Conservation (phyloP, 2,113 vertebrate genomes). For the Lasiurus borealis region DNA sequence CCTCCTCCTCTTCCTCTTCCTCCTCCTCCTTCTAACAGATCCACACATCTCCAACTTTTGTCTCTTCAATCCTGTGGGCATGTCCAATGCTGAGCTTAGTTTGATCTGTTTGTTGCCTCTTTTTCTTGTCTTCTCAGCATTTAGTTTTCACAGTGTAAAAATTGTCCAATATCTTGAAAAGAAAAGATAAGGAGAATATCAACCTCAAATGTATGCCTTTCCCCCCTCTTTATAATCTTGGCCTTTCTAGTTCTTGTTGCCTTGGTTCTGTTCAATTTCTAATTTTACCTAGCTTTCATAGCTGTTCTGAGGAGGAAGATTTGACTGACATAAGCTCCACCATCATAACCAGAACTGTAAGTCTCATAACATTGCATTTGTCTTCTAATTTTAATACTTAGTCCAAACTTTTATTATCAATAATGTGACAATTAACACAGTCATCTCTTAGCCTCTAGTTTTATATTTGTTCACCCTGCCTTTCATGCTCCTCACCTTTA, state of each 20-base stretch:
- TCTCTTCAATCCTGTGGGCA: neutral
- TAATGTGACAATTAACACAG: neutral
- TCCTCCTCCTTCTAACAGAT: neutral
- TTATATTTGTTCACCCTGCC: neutral
- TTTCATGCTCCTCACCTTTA: neutral
- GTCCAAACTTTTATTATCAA: neutral
- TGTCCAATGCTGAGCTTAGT: neutral
- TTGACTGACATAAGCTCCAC: neutral
- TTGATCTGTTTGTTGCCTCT: neutral
- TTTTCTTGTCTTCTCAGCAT: neutral
- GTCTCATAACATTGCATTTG: neutral
- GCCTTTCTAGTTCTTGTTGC: neutral
- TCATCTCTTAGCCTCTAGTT: neutral
- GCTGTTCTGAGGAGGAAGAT: neutral
- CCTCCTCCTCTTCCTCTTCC: too few relatives aligned
- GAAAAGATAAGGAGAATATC: neutral
- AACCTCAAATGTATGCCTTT: neutral
- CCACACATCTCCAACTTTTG: neutral
- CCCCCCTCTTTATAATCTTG: neutral
- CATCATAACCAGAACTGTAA: neutral
- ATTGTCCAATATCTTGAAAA: neutral
- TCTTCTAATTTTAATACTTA: conserved; percentile 31
- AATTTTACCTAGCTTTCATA: neutral
- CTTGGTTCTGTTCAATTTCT: neutral
- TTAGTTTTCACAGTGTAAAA: neutral